Conservation (phyloP, 2,797 vertebrate species). For the Bradypus variegatus region DNA sequence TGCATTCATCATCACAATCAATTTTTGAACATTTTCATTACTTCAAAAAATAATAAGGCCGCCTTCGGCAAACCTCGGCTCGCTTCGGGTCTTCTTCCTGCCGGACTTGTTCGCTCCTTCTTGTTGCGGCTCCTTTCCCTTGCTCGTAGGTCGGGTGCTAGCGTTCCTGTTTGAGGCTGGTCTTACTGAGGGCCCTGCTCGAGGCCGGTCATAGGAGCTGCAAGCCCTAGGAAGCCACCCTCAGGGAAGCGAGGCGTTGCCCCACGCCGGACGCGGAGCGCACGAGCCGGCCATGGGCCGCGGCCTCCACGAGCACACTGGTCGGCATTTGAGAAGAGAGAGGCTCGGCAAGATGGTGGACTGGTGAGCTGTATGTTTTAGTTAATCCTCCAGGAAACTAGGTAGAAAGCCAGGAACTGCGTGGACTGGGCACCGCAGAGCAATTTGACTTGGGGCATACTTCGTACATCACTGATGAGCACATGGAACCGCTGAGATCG, state of each 20-base stretch:
- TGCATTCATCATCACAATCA: too few species aligned
- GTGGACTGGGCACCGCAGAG: too few species aligned
- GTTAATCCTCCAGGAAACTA: too few species aligned
- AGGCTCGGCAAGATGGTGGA: too few species aligned
- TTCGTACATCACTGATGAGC: too few species aligned
- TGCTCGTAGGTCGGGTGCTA: not conserved
- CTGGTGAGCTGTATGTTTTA: too few species aligned
- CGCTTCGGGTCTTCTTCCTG: slow-evolving; percentile 60
- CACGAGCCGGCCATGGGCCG: not conserved
- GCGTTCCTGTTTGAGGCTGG: slow-evolving; percentile 26
- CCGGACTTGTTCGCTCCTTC: slow-evolving; percentile 29
- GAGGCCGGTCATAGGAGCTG: slow-evolving; percentile 1
- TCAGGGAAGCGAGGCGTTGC: not conserved
- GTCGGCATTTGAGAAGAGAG: not conserved
- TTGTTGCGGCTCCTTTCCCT: not conserved
- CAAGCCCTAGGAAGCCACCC: not conserved
- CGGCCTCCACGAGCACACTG: not conserved
- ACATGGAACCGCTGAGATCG: too few species aligned
- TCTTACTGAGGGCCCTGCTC: not conserved
- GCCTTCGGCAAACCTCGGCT: slow-evolving; percentile 61
- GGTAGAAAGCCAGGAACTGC: too few species aligned
- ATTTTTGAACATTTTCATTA: too few species aligned
- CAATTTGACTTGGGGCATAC: too few species aligned
- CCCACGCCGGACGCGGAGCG: not conserved
- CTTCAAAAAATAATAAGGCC: too few species aligned